Evolutionary conservation across 2,797 vertebrate species (phyloP), one percentile per base, ranked within the genome.

Genomic region (Thalassophryne amazonica): DNA sequence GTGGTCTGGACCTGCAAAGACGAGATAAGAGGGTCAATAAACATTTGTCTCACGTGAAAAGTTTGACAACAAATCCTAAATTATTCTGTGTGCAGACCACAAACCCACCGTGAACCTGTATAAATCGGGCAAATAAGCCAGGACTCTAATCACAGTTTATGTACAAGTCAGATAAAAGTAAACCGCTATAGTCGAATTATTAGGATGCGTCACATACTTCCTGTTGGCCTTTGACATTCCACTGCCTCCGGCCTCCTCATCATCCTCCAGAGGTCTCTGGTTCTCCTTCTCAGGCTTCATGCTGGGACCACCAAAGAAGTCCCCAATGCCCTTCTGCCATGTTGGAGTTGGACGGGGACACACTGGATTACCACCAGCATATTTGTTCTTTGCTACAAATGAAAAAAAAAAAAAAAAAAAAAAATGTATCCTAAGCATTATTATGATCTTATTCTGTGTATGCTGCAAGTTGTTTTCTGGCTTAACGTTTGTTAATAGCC

Each of bases 301-400:
- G 7, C 91, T 27, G 0, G 92, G 89, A 0, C 87, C 86, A 0
- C 88, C 89, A 13, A 96, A 95, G 81, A 97, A 97, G 20, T 94
- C 93, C 4, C 92, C 91, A 4, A 98, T 95, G 27, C 93, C 92
- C 57, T 92, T 95, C 73, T 96, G 96, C 96, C 96, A 98, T 15
- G 76, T 73, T 0, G 94, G 94, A 0, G 92, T 94, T 19, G 94
- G 94, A 2, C 94, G 86, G 1, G 87, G 75, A 58, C 94, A 96
- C 18, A 95, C 90, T 0, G 92, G 90, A 76, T 95, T 95, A 0
- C 94, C 92, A 0, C 92, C 92, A 0, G 79, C 85, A 2, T 93
- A 94, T 30, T 94, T 94, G 39, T 7, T 31, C 68, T 91, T 91
- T 12, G 83, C 94, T 96, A 69, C 3, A 58, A 35, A 41, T 13